phyloP scores from a whole-genome alignment of 2,113 vertebrate genomes.

The Neogobius melanostomus region DNA sequence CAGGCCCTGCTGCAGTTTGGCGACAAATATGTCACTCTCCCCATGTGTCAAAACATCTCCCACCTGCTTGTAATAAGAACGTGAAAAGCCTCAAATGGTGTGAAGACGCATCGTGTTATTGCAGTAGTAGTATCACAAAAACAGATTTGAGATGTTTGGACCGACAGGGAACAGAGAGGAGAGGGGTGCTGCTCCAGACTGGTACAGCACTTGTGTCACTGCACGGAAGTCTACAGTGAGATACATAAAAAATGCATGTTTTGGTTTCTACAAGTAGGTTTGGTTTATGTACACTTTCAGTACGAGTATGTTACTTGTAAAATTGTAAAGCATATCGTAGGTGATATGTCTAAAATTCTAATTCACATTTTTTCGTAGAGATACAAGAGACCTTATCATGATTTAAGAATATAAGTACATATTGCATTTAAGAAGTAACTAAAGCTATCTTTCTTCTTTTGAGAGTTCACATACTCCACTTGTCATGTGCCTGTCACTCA shows the following conservation, averaged over 20 bases:
- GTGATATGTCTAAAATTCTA: too few species aligned
- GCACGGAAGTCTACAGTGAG: not conserved
- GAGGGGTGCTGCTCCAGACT: conserved; percentile 8
- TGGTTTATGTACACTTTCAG: too few species aligned
- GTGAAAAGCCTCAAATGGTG: conserved; percentile 28
- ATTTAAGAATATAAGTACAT: too few species aligned
- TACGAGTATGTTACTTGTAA: too few species aligned
- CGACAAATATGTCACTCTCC: conserved; percentile 39
- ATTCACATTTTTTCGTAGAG: too few species aligned
- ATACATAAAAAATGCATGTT: not conserved
- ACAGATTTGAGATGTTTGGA: conserved; percentile 13
- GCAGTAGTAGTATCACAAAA: conserved; percentile 12
- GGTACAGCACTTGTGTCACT: not conserved
- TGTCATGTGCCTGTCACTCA: too few species aligned
- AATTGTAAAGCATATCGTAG: too few species aligned
- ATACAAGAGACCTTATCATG: too few species aligned
- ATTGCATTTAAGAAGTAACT: too few species aligned
- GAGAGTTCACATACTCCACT: too few species aligned
- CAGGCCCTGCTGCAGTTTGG: conserved; percentile 20
- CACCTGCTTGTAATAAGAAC: conserved; percentile 8
- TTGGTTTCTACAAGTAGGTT: too few species aligned
- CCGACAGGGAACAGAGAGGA: not conserved
- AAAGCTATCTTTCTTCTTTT: too few species aligned
- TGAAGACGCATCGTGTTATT: conserved; percentile 13
- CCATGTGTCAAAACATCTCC: conserved; percentile 16